phyloP scores from a whole-genome alignment of 2,797 vertebrate species.

The Helicolenus hilgendorfi region DNA sequence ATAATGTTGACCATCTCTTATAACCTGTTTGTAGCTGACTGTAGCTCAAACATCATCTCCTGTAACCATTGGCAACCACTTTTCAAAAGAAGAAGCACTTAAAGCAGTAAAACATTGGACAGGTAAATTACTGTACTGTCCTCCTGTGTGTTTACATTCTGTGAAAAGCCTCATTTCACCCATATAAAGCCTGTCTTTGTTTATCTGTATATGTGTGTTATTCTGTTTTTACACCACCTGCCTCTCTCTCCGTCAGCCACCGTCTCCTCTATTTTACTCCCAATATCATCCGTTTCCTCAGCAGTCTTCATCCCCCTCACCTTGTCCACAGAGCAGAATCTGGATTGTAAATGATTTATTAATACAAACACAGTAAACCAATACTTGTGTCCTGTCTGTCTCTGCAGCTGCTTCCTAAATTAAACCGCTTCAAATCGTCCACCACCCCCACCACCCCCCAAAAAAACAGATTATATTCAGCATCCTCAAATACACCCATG shows the following conservation, averaged over 20 bases:
- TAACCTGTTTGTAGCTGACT: neutral
- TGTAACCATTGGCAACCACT: neutral
- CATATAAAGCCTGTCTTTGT: neutral
- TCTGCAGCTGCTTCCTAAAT: slow-evolving; percentile 64
- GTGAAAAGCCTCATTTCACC: neutral
- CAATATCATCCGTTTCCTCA: neutral
- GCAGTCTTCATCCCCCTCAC: neutral
- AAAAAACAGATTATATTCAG: slow-evolving; percentile 48
- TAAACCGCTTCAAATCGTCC: slow-evolving; percentile 58
- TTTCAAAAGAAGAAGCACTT: neutral
- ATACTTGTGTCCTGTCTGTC: slow-evolving; percentile 25
- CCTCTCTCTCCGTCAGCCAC: neutral
- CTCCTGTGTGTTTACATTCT: neutral
- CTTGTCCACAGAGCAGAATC: neutral
- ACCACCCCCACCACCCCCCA: neutral
- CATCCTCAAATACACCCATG: slow-evolving; percentile 26
- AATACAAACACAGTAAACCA: neutral
- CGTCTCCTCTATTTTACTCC: neutral
- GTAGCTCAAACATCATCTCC: neutral
- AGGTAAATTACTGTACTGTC: neutral
- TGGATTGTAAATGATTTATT: slow-evolving; percentile 7
- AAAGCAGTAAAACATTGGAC: neutral
- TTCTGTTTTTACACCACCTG: neutral
- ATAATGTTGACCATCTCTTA: neutral
- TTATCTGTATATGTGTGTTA: neutral